Conservation (phyloP, 2,113 vertebrate species). For the Caranx melampygus region DNA sequence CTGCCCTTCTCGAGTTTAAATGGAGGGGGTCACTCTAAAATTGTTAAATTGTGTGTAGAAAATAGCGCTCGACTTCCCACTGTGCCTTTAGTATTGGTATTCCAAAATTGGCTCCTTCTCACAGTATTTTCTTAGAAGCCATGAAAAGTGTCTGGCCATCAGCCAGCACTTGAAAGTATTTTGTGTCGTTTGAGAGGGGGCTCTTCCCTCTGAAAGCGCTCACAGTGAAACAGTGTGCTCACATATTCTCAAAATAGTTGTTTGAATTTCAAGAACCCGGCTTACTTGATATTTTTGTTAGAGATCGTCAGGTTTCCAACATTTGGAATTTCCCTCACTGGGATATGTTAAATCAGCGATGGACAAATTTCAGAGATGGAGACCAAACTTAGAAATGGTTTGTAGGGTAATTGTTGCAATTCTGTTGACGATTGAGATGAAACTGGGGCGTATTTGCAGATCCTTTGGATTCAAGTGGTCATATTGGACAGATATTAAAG, state of each 20-base stretch:
- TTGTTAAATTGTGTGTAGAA: constrained; percentile 81
- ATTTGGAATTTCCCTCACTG: not conserved
- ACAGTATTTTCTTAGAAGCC: constrained; percentile 75
- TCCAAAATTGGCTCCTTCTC: constrained; percentile 73
- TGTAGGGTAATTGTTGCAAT: constrained; percentile 10
- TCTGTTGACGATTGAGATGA: not conserved
- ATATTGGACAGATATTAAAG: not conserved
- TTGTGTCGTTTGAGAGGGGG: constrained; percentile 44
- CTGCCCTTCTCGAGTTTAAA: constrained; percentile 77
- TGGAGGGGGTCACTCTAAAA: constrained; percentile 75
- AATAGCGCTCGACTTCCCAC: constrained; percentile 67
- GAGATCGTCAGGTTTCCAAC: constrained; percentile 22
- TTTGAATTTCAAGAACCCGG: constrained; percentile 23
- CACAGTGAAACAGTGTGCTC: constrained; percentile 48
- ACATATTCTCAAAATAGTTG: constrained; percentile 47
- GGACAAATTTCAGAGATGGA: constrained; percentile 1
- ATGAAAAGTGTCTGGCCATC: constrained; percentile 54
- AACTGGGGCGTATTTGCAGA: constrained; percentile 10
- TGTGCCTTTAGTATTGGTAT: constrained; percentile 59
- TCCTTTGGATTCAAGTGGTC: constrained; percentile 2
- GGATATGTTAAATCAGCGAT: not conserved
- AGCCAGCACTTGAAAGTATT: constrained; percentile 68
- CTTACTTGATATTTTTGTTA: constrained; percentile 11
- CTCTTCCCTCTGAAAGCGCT: constrained; percentile 45
- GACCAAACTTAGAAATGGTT: constrained; percentile 12